Base-by-base conservation (phyloP, 2,797 vertebrate genomes). In the Morelia viridis region DNA sequence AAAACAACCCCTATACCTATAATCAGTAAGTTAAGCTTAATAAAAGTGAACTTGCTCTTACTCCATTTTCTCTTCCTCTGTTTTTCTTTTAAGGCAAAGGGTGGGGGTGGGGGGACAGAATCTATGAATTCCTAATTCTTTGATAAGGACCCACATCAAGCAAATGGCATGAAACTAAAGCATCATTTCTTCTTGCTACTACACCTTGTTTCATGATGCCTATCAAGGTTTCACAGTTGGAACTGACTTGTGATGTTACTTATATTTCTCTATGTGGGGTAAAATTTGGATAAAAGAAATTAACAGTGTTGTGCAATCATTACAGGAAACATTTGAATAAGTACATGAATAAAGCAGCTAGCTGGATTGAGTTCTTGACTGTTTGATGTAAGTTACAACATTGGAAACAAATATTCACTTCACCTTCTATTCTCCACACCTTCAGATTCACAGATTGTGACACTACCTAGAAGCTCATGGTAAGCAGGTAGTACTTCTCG, bases 301-400 rank as follows among this genome's bases (percentile, higher is more conserved):
- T 93, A 91, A 87, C 64, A 0, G 2, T 94, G 90, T 96, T 68
- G 46, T 71, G 68, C 85, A 93, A 94, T 95, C 93, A 94, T 93
- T 94, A 93, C 93, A 94, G 85, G 89, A 87, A 94, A 93, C 94
- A 88, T 93, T 93, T 93, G 92, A 94, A 62, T 93, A 94, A 94
- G 92, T 94, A 95, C 94, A 96, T 96, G 94, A 96, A 96, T 94
- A 96, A 96, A 94, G 84, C 93, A 92, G 88, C 93, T 92, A 86
- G 93, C 92, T 96, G 93, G 92, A 88, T 89, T 93, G 92, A 96
- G 95, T 93, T 95, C 89, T 89, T 28, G 35, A 95, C 93, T 94
- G 94, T 95, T 96, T 92, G 92, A 93, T 92, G 93, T 93, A 94
- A 96, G 93, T 92, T 91, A 91, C 95, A 94, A 64, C 92, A 95